Conservation (phyloP, 2,797 vertebrate genomes). For the Pygocentrus nattereri region DNA sequence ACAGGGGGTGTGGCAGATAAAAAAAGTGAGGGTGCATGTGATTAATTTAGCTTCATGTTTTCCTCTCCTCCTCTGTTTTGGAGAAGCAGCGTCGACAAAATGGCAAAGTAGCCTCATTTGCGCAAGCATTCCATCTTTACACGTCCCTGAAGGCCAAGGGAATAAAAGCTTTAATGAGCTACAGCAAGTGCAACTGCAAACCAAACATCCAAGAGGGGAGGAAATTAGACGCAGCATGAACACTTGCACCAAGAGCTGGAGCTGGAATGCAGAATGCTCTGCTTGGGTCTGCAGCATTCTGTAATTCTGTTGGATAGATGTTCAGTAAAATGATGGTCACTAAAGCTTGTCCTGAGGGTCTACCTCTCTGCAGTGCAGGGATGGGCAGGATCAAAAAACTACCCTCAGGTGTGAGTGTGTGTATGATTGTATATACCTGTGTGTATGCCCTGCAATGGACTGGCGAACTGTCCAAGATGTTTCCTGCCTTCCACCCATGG, state of each 20-base stretch:
- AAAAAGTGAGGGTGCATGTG: background rate
- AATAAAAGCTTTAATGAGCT: constrained; percentile 42
- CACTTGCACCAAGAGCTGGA: constrained; percentile 16
- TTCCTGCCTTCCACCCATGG: no score
- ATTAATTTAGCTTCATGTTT: background rate
- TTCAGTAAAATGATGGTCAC: background rate
- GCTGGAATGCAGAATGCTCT: background rate
- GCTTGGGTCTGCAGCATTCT: constrained; percentile 1
- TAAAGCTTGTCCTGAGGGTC: background rate
- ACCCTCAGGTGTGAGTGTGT: no score
- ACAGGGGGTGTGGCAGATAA: background rate
- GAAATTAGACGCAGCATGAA: background rate
- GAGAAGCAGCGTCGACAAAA: constrained; percentile 20
- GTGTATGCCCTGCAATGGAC: no score
- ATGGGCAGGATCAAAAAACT: no score
- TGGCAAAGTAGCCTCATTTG: constrained; percentile 42
- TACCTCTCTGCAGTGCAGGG: no score
- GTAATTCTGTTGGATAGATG: background rate
- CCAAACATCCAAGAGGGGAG: constrained; percentile 23
- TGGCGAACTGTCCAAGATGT: no score
- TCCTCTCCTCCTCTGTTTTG: background rate
- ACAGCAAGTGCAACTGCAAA: constrained; percentile 14
- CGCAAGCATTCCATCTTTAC: constrained; percentile 22
- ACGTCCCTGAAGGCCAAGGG: constrained; percentile 24
- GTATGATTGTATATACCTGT: no score